Percentiles rank a stretch among this genome's conserved stretches.
phyloP scores from a whole-genome alignment of 2,888 invertebrate species.

The Sisyra nigra region DNA sequence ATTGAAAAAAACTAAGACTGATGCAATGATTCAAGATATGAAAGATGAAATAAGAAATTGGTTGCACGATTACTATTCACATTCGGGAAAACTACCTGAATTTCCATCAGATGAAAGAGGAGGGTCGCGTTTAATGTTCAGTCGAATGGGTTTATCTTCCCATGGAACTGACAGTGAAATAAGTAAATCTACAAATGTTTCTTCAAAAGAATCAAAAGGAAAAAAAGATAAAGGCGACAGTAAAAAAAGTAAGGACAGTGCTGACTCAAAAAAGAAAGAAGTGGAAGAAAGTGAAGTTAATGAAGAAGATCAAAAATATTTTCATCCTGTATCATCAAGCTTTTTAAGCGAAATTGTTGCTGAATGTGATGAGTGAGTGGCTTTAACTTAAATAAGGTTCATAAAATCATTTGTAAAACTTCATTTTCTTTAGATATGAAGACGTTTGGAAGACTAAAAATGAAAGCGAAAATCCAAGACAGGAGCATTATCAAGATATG shows the following conservation, averaged over 20 bases:
- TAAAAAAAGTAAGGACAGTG: conserved; percentile 37
- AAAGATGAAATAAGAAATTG: conserved; percentile 75
- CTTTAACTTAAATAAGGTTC: conserved; percentile 6
- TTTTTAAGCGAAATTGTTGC: conserved; percentile 56
- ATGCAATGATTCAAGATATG: conserved; percentile 69
- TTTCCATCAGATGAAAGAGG: conserved; percentile 84
- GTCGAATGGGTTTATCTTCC: conserved; percentile 38
- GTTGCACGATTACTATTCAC: conserved; percentile 68
- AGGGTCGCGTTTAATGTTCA: conserved; percentile 72
- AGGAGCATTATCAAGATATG: conserved; percentile 65
- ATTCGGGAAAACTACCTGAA: conserved; percentile 78
- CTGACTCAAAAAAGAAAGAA: conserved; percentile 11
- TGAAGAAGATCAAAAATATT: conserved; percentile 48
- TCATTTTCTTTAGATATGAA: conserved; percentile 35
- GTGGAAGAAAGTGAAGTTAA: conserved; percentile 32
- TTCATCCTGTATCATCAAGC: conserved; percentile 51
- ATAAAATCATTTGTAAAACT: background rate
- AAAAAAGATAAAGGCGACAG: conserved; percentile 49
- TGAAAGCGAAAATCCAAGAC: conserved; percentile 54
- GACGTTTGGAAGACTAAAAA: conserved; percentile 73
- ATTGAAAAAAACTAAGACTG: conserved; percentile 53
- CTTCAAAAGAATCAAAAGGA: conserved; percentile 62
- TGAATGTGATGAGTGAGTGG: conserved; percentile 50
- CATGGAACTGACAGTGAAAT: conserved; percentile 61
- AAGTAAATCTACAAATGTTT: conserved; percentile 61